Evolutionary conservation across 1,140 invertebrate genomes (phyloP).

Genomic region (Acyrthosiphon pisum): DNA sequence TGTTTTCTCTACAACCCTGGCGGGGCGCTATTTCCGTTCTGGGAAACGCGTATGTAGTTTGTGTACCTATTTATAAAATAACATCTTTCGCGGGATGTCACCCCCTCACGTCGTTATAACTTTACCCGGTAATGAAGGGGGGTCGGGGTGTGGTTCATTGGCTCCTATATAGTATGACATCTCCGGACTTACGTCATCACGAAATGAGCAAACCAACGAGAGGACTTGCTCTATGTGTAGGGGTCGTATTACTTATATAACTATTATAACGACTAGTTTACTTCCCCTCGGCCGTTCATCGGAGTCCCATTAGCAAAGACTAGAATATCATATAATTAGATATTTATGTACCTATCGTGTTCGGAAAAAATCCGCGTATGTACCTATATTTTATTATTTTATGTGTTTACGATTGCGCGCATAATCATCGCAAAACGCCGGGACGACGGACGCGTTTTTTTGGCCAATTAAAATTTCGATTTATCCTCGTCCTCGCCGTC

Average conservation of each 20-base stretch:
- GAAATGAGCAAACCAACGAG: not conserved
- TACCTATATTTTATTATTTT: not conserved
- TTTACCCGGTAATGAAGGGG: not conserved
- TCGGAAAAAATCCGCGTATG: not conserved
- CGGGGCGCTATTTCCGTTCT: not conserved
- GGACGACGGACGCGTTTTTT: not conserved
- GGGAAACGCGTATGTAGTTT: not conserved
- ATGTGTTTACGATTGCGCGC: not conserved
- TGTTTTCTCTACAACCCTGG: not conserved
- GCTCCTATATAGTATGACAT: not conserved
- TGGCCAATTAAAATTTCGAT: not conserved
- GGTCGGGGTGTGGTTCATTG: not conserved
- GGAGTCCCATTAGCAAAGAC: not conserved
- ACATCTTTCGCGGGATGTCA: not conserved
- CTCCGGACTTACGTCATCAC: not conserved
- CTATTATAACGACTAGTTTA: not conserved
- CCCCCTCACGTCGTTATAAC: not conserved
- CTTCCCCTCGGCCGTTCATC: not conserved
- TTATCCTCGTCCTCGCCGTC: not conserved
- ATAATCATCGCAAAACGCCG: not conserved
- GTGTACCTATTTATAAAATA: not conserved
- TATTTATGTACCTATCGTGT: not conserved
- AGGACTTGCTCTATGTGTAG: not conserved
- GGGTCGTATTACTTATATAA: conserved; percentile 5
- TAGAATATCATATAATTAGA: not conserved